A percentile compares a stretch with the other conserved stretches of the same genome.
Evolutionary conservation across 2,888 invertebrate genomes (phyloP).

Genomic region (Crioceris asparagi): DNA sequence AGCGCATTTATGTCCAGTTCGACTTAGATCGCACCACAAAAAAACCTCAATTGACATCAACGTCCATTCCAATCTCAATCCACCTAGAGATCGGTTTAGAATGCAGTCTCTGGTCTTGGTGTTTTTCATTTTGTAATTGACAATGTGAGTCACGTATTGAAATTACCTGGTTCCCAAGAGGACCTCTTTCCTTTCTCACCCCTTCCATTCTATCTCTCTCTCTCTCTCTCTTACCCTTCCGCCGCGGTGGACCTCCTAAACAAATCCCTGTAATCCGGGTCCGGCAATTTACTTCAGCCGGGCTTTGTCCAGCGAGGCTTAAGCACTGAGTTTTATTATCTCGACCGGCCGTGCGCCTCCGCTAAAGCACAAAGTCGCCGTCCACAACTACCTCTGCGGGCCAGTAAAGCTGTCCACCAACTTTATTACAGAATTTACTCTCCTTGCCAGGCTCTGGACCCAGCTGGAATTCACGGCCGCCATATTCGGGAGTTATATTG

Average conservation of each 20-base stretch:
- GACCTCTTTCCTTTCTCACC: too few relatives aligned
- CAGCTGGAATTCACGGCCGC: constrained; percentile 8
- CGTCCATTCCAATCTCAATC: too few relatives aligned
- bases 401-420: constrained; percentile 37
- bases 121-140: too few relatives aligned
- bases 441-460: constrained; percentile 12
- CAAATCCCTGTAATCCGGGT: constrained; percentile 39
- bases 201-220: too few relatives aligned
- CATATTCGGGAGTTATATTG: constrained; percentile 6
- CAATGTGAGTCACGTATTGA: too few relatives aligned
- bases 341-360: constrained; percentile 24
- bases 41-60: too few relatives aligned
- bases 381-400: constrained; percentile 23
- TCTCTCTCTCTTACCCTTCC: too few relatives aligned
- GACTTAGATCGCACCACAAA: too few relatives aligned
- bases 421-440: constrained; percentile 33
- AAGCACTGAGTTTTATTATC: constrained; percentile 41
- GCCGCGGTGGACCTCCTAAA: constrained; percentile 34
- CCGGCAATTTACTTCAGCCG: constrained; percentile 40
- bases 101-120: too few relatives aligned
- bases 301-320: constrained; percentile 36
- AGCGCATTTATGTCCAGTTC: too few relatives aligned
- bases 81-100: too few relatives aligned
- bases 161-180: too few relatives aligned
- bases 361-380: constrained; percentile 20